Base-by-base conservation (phyloP, 2,113 vertebrate genomes). In the Dromaius novaehollandiae region DNA sequence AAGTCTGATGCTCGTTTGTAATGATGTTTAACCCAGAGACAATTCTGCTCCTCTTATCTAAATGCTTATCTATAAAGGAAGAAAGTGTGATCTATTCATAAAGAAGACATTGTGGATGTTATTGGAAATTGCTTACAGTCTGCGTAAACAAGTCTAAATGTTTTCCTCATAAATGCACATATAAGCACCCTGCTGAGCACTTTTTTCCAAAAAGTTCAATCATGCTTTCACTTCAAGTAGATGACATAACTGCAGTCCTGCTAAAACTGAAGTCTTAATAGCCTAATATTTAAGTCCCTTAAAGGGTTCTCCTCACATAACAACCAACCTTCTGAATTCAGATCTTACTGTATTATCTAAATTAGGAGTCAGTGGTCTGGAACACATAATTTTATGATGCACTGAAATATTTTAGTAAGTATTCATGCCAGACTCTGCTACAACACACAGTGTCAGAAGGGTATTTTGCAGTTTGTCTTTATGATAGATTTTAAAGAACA, bases 311-410 rank as follows among this genome's bases (percentile, higher is more conserved):
- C 66, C 87, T 95, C 86, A 63, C 46, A 86, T 68, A 93, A 71
- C 85, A 81, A 64, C 58, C 32, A 80, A 60, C 53, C 36, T 89
- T 89, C 87, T 66, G 81, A 95, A 92, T 95, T 92, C 82, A 89
- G 66, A 95, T 96, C 91, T 95, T 76, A 77, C 84, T 70, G 30
- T 83, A 91, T 95, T 86, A 96, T 93, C 96, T 96, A 94, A 97
- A 95, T 97, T 96, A 91, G 89, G 69, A 93, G 53, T 75, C 93
- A 95, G 89, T 89, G 94, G 87, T 40, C 68, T 95, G 91, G 93
- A 96, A 97, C 89, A 89, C 75, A 68, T 93, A 91, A 95, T 97
- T 96, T 96, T 95, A 92, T 96, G 78, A 95, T 94, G 78, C 63
- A 93, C 63, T 96, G 92, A 70, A 95, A 55, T 86, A 90, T 95